Conservation (phyloP, 2,113 vertebrate species). For the Scortum barcoo region DNA sequence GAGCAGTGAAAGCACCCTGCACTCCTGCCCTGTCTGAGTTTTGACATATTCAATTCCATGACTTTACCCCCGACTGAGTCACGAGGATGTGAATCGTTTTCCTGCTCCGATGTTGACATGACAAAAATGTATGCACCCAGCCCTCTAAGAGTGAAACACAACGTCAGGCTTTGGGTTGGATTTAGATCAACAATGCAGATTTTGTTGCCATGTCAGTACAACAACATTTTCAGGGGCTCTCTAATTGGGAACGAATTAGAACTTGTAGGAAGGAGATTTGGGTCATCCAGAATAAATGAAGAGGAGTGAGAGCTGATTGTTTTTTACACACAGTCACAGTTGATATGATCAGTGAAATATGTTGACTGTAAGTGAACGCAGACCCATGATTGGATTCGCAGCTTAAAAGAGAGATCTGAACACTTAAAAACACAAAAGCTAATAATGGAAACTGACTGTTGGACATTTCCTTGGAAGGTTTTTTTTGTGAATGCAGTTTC, state of each 20-base stretch:
- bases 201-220: conserved; percentile 12
- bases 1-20: neutral
- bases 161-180: neutral
- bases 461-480: conserved; percentile 11
- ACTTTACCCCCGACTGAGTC: conserved; percentile 23
- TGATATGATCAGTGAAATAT: neutral
- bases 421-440: neutral
- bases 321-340: neutral
- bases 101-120: conserved; percentile 8
- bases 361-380: neutral
- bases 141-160: conserved; percentile 4
- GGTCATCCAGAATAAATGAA: neutral
- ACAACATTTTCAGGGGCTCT: too few relatives aligned
- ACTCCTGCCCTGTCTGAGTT: neutral
- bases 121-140: conserved; percentile 33
- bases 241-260: neutral
- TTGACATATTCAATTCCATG: neutral
- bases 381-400: neutral
- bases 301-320: neutral
- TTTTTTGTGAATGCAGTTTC: conserved; percentile 12
- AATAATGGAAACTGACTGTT: conserved; percentile 18
- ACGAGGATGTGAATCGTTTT: neutral
- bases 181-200: neutral
- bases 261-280: neutral
- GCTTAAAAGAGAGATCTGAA: neutral